Conservation (phyloP, 2,113 vertebrate genomes). For the Pterocles gutturalis region DNA sequence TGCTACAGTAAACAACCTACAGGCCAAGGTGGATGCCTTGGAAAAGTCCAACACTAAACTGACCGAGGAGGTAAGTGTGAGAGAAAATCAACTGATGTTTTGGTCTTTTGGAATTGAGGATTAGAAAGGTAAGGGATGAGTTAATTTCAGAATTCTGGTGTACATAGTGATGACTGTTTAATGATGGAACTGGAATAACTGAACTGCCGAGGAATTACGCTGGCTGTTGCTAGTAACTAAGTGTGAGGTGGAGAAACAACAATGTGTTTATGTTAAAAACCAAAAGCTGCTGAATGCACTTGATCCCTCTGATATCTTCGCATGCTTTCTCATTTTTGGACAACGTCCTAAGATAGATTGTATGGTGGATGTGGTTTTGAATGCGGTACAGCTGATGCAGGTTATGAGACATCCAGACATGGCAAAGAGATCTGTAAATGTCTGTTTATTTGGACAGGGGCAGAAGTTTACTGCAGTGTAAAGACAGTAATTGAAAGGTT, state of each 20-base stretch:
- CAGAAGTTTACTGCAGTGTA: background rate
- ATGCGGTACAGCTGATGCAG: background rate
- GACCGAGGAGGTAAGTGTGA: slow-evolving; percentile 89
- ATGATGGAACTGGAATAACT: background rate
- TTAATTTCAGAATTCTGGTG: background rate
- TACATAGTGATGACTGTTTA: background rate
- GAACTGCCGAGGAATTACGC: background rate
- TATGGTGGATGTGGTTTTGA: fast-evolving
- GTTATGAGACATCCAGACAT: background rate
- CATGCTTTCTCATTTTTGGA: background rate
- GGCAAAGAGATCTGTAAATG: background rate
- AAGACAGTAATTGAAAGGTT: background rate
- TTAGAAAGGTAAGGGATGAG: background rate
- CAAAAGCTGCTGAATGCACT: background rate
- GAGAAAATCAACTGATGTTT: background rate
- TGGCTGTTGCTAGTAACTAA: background rate
- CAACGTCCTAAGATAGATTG: background rate
- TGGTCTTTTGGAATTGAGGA: background rate
- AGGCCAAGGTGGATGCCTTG: slow-evolving; percentile 95
- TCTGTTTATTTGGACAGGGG: background rate
- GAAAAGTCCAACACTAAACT: slow-evolving; percentile 99
- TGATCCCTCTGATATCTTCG: background rate
- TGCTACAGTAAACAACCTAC: slow-evolving; percentile 97
- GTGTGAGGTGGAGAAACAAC: background rate
- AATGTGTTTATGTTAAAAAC: background rate